Conservation (phyloP, 2,797 vertebrate genomes). For the Scolopax bukidnonensis region DNA sequence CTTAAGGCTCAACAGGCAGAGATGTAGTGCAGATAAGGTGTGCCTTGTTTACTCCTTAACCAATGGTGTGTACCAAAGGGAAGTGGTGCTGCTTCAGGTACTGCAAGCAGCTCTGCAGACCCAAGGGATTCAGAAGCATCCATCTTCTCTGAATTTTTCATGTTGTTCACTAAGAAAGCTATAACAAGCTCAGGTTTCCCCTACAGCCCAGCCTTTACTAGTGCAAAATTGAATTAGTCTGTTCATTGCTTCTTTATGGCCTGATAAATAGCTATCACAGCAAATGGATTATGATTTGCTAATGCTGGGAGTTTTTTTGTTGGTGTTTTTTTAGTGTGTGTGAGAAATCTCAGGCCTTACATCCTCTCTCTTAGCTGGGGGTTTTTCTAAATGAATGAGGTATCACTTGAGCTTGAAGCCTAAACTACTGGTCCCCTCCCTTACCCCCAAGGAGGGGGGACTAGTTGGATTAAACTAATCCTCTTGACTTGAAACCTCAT, state of each 20-base stretch:
- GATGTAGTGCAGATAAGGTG: background rate
- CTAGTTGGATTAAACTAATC: slow-evolving; percentile 35
- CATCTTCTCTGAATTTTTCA: background rate
- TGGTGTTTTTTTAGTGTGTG: background rate
- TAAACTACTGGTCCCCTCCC: slow-evolving; percentile 28
- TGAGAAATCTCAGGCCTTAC: slow-evolving; percentile 1
- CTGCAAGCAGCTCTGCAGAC: background rate
- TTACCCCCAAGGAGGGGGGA: background rate
- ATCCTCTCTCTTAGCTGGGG: background rate
- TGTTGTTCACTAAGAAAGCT: background rate
- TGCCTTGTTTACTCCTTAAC: background rate
- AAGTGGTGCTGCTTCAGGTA: background rate
- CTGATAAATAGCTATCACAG: slow-evolving; percentile 16
- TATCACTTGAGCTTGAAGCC: slow-evolving; percentile 46
- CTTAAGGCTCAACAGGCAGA: background rate
- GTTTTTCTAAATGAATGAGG: slow-evolving; percentile 33
- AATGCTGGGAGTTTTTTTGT: background rate
- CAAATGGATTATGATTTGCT: background rate
- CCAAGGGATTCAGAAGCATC: background rate
- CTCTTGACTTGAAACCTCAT: background rate
- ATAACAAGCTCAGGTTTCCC: background rate
- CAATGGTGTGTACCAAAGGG: background rate
- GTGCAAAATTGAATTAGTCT: background rate
- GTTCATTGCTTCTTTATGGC: background rate
- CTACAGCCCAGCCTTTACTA: background rate